These are phyloP conservation scores for Ethmia dodecea DNA, from an alignment of 2,888 invertebrate species.

Conservation along the genomic window DNA sequence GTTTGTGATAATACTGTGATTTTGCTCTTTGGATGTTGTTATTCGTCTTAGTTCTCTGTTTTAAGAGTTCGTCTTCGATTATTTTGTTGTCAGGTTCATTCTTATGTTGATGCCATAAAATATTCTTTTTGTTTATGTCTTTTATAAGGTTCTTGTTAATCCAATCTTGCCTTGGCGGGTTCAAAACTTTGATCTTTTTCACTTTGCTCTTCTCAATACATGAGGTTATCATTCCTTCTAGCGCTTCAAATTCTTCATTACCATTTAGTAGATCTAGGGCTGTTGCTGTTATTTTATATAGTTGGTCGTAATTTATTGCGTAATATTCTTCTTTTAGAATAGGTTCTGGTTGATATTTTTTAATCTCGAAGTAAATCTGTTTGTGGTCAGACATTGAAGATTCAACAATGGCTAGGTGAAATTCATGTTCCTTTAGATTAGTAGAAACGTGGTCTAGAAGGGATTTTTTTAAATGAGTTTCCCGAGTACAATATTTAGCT, in stretches of 20 bases:
- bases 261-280: neutral
- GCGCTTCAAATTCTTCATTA: neutral
- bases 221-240: neutral
- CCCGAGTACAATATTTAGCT: constrained; percentile 13
- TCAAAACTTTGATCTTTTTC: neutral
- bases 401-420: constrained; percentile 14
- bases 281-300: neutral
- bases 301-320: constrained; percentile 1
- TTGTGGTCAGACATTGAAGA: constrained; percentile 19
- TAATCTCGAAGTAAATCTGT: constrained; percentile 10
- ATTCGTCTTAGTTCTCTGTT: neutral
- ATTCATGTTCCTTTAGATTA: constrained; percentile 11
- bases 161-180: neutral
- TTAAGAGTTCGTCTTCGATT: neutral
- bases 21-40: neutral
- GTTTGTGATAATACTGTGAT: neutral
- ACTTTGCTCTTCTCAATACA: neutral
- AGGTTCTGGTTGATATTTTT: neutral
- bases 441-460: constrained; percentile 17
- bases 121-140: neutral
- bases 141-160: neutral
- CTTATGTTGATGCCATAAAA: neutral
- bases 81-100: neutral
- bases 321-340: neutral
- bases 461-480: constrained; percentile 9